Evolutionary conservation across 64 coral and sea anemone species (phyloP).

Genomic region (Acropora tenuis): DNA sequence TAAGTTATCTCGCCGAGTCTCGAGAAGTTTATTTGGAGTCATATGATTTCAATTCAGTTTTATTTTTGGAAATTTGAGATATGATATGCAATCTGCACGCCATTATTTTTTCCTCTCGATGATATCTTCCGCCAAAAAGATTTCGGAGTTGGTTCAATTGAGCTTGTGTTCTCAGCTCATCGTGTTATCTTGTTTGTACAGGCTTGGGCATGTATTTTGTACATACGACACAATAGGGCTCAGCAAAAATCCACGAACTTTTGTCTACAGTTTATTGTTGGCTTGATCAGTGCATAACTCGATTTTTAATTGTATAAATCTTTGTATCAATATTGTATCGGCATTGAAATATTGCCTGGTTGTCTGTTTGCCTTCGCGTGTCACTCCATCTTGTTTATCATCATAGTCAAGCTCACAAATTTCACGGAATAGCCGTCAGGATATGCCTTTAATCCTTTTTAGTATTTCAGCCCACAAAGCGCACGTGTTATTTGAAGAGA

Average conservation of each 20-base stretch:
- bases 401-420: neutral
- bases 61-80: neutral
- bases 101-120: neutral
- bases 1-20: neutral
- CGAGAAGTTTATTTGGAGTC: neutral
- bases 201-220: neutral
- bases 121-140: neutral
- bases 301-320: conserved; percentile 35
- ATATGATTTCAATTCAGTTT: neutral
- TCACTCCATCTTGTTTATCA: neutral
- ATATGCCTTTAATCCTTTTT: neutral
- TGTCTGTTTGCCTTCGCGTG: conserved; percentile 17
- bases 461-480: neutral
- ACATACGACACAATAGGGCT: neutral
- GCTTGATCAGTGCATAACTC: conserved; percentile 1
- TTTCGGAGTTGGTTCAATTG: no score
- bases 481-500: neutral
- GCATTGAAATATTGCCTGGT: conserved; percentile 22
- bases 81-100: neutral
- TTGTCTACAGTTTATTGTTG: conserved; percentile 35
- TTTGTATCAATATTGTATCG: conserved; percentile 39
- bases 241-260: conserved; percentile 21
- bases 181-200: neutral
- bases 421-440: neutral
- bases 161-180: neutral